phyloP scores from a whole-genome alignment of 2,888 invertebrate genomes.

The Lypha dubia region DNA sequence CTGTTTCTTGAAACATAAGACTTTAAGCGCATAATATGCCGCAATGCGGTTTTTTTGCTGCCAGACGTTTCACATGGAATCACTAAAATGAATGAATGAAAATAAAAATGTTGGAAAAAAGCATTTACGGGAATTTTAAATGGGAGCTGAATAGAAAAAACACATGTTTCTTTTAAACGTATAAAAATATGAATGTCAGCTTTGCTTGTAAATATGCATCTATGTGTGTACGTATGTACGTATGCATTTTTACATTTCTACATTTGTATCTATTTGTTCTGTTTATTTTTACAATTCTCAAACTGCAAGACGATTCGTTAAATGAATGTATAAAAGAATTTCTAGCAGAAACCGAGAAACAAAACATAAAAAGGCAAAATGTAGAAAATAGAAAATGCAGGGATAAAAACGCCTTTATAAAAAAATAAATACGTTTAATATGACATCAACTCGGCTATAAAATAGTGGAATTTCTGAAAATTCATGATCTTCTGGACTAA shows the following conservation, averaged over 20 bases:
- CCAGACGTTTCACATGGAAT: conserved; percentile 69
- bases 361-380: neutral
- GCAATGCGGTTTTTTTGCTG: conserved; percentile 80
- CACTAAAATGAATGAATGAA: conserved; percentile 53
- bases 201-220: neutral
- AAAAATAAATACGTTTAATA: conserved; percentile 20
- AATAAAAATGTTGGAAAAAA: conserved; percentile 37
- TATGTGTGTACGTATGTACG: conserved; percentile 2
- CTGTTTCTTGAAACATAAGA: conserved; percentile 58
- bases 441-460: neutral
- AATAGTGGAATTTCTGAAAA: neutral
- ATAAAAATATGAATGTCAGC: conserved; percentile 1
- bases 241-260: too few species aligned
- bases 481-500: conserved; percentile 1
- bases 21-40: conserved; percentile 79
- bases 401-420: conserved; percentile 8
- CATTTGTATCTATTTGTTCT: conserved; percentile 38
- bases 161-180: neutral
- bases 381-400: conserved; percentile 39
- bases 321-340: neutral
- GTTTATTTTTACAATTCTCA: conserved; percentile 30
- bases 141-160: conserved; percentile 55
- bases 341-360: neutral
- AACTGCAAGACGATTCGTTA: conserved; percentile 15
- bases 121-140: conserved; percentile 65